Evolutionary conservation across 1,140 invertebrate genomes (phyloP).

Genomic region (Trypoxylus dichotomus): DNA sequence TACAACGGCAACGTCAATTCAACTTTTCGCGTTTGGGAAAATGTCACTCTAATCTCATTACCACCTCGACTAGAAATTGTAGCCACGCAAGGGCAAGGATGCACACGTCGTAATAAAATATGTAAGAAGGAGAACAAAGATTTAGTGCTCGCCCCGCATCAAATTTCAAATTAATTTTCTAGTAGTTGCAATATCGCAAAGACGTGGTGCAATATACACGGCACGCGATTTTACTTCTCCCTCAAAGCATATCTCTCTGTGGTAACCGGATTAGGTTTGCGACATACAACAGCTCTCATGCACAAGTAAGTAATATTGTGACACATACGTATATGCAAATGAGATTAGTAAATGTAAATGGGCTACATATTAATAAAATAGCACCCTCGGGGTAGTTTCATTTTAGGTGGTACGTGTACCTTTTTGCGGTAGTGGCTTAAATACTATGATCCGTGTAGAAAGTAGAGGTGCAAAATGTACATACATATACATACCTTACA

Average conservation of each 20-base stretch:
- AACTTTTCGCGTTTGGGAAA: neutral
- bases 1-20: too few species aligned
- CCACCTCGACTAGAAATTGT: neutral
- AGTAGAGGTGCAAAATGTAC: too few species aligned
- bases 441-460: too few species aligned
- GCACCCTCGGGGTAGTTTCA: too few species aligned
- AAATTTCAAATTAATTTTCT: neutral
- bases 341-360: too few species aligned
- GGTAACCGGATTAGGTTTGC: neutral
- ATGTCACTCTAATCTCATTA: neutral
- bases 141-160: neutral
- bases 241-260: neutral
- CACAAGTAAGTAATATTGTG: too few species aligned
- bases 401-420: too few species aligned
- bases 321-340: too few species aligned
- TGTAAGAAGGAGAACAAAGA: neutral
- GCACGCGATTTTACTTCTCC: neutral
- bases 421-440: too few species aligned
- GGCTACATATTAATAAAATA: too few species aligned
- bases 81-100: neutral
- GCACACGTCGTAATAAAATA: neutral
- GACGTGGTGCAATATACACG: neutral
- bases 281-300: too few species aligned
- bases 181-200: neutral
- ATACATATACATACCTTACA: too few species aligned